Conservation (phyloP, 35 echinoderm and acorn worm genomes). For the Lytechinus pictus region DNA sequence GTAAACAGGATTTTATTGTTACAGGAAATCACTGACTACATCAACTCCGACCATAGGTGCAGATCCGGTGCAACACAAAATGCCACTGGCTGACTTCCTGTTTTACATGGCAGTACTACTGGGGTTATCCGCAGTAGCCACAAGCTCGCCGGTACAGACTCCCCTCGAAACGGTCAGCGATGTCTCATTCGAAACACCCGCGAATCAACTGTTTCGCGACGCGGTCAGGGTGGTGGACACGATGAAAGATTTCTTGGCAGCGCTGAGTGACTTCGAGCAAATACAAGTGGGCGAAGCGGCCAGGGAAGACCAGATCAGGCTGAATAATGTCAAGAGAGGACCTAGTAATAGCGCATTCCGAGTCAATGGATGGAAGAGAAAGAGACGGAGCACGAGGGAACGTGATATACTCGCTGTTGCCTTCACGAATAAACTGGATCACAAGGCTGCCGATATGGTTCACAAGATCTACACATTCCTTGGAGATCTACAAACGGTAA, state of each 20-base stretch:
- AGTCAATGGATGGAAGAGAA: slow-evolving; percentile 58
- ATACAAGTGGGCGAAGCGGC: slow-evolving; percentile 49
- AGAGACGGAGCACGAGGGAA: slow-evolving; percentile 66
- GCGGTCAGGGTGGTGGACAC: slow-evolving; percentile 57
- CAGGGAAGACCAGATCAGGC: slow-evolving; percentile 58
- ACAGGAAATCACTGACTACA: not conserved
- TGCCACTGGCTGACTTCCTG: slow-evolving; percentile 39
- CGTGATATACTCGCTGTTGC: slow-evolving; percentile 62
- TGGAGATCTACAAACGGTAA: slow-evolving; percentile 68
- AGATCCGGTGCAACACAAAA: not conserved
- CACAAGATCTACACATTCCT: slow-evolving; percentile 57
- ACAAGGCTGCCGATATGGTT: slow-evolving; percentile 61
- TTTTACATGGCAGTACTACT: slow-evolving; percentile 46
- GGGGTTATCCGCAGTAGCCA: slow-evolving; percentile 33
- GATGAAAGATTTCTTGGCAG: slow-evolving; percentile 62
- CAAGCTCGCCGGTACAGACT: slow-evolving; percentile 32
- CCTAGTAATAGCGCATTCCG: slow-evolving; percentile 49
- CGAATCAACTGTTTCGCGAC: slow-evolving; percentile 57
- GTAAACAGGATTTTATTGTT: not conserved
- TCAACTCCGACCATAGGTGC: not conserved
- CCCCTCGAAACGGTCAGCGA: not conserved
- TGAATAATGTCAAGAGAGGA: slow-evolving; percentile 59
- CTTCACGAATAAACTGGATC: slow-evolving; percentile 58
- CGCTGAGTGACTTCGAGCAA: slow-evolving; percentile 61
- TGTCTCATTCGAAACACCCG: slow-evolving; percentile 1